Evolutionary conservation across 2,797 vertebrate genomes (phyloP), one percentile per base, ranked within the genome.

Genomic region (Hapalemur alaotrensis): DNA sequence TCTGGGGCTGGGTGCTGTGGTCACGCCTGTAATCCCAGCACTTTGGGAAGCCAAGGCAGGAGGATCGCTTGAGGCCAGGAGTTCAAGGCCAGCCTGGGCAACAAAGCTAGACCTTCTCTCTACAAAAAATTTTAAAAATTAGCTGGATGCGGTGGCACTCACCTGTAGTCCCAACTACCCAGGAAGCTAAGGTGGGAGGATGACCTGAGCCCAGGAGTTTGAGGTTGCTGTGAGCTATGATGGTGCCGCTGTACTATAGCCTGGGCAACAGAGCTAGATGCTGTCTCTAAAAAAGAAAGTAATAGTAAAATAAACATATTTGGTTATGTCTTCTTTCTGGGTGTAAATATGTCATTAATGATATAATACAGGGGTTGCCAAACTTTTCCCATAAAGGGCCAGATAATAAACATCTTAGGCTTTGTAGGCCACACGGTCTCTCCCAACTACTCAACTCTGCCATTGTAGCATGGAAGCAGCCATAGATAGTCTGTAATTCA

Each of bases 311-410:
- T 79, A 93, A 95, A 76, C 65, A 72, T 32, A 84, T 89, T 95
- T 92, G 48, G 43, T 41, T 30, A 67, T 52, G 28, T 89, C 30
- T 4, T 80, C 35, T 92, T 94, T 86, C 38, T 43, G 32, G 15
- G 14, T 72, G 14, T 94, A 78, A 94, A 79, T 91, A 89, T 54
- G 25, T 89, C 57, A 91, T 91, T 91, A 89, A 54, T 85, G 22
- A 85, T 67, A 48, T 14, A 59, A 78, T 25, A 35, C 5, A 94
- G 28, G 43, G 28, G 18, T 52, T 89, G 14, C 67, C 46, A 52
- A 85, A 28, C 30, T 81, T 85, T 92, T 73, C 18, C 67, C 46
- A 63, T 59, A 89, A 93, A 75, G 18, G 30, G 54, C 38, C 78
- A 87, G 38, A 84, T 78, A 84, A 76, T n/a, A 90, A 80, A 61